Percentiles rank a stretch among this genome's conserved stretches.
These are phyloP conservation scores for Melipona quadrifasciata DNA, from an alignment of 1,140 invertebrate genomes.

Conservation along the genomic window DNA sequence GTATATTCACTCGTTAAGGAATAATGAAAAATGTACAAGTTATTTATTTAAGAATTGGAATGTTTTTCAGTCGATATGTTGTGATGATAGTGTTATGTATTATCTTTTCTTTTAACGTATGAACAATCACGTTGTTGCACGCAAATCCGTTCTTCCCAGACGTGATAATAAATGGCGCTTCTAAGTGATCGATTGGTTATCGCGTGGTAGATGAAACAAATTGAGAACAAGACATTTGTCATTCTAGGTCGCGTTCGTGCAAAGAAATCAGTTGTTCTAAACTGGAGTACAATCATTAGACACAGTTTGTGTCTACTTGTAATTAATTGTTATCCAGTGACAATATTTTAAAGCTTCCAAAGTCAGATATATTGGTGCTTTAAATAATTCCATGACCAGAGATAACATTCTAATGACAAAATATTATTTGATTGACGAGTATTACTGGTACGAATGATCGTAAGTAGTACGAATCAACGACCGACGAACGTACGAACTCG, in stretches of 20 bases:
- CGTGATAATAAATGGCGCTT: background rate
- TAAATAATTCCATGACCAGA: background rate
- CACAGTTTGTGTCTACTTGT: too few relatives aligned
- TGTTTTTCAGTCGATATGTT: background rate
- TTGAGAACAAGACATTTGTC: background rate
- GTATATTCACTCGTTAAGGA: background rate
- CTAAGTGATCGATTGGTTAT: background rate
- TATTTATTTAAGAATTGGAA: background rate
- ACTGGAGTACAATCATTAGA: background rate
- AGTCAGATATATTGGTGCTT: background rate
- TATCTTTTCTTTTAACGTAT: background rate
- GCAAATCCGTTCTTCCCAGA: background rate
- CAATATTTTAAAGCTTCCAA: background rate
- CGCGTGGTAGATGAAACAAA: background rate
- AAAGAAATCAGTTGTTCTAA: background rate
- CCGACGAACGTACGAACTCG: too few relatives aligned
- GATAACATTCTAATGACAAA: background rate
- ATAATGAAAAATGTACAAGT: background rate
- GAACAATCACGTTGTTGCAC: background rate
- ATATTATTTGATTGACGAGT: background rate
- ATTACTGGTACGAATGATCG: background rate
- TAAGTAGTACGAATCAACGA: slow-evolving; percentile 16
- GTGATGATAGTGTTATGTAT: background rate
- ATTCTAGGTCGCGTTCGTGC: background rate
- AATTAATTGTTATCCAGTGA: background rate